Percentiles rank a stretch among this genome's conserved stretches.
Evolutionary conservation across 2,113 vertebrate species (phyloP).

Genomic region (Seriola quinqueradiata): DNA sequence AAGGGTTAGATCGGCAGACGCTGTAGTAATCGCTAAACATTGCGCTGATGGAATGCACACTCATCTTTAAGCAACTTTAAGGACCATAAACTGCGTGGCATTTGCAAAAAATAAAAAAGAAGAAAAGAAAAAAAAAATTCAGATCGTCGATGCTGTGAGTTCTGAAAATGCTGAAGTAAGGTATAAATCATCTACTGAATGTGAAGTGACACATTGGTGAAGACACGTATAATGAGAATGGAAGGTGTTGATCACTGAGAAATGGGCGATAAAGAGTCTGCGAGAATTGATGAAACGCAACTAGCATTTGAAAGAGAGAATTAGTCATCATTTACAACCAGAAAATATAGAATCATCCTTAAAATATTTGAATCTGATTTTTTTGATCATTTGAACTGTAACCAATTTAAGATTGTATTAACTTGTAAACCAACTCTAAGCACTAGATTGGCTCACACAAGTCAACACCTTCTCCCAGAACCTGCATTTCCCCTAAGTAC

Average conservation of each 20-base stretch:
- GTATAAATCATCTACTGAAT: constrained; percentile 8
- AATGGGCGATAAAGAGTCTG: neutral
- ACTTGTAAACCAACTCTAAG: neutral
- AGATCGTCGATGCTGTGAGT: neutral
- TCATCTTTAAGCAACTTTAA: no score
- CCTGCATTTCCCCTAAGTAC: constrained; percentile 5
- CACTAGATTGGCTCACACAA: constrained; percentile 15
- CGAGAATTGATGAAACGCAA: neutral
- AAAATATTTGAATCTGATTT: no score
- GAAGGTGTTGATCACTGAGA: neutral
- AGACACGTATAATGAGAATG: neutral
- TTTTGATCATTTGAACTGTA: neutral
- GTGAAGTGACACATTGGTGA: neutral
- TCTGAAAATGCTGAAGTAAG: constrained; percentile 1
- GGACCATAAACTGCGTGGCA: no score
- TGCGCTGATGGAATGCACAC: neutral
- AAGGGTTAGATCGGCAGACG: no score
- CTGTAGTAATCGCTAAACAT: neutral
- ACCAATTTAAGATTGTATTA: no score
- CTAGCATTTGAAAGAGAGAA: neutral
- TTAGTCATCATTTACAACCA: no score
- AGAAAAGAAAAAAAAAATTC: no score
- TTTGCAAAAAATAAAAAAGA: no score
- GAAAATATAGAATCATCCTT: no score
- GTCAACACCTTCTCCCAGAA: constrained; percentile 11